Evolutionary conservation across 2,113 vertebrate species (phyloP), one percentile per base, ranked within the genome.

Genomic region (Tragelaphus imberbis): DNA sequence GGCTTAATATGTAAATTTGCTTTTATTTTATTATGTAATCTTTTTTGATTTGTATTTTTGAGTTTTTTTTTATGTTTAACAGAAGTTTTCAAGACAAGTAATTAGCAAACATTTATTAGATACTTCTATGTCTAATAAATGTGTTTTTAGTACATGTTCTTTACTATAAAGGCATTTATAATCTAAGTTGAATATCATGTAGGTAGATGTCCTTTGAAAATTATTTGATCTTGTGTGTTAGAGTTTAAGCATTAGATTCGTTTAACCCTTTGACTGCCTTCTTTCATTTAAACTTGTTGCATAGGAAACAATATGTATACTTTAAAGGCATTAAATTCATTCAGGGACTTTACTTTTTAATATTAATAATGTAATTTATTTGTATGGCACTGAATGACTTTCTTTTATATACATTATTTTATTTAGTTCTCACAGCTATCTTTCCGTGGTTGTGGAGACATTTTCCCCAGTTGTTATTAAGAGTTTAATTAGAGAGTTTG

Each of bases 1-100:
- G 25, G 33, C n/a, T 85, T n/a, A 40, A 0, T 75, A 13, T 53
- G 21, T 56, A 84, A 89, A 65, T 95, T 92, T 68, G 63, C n/a
- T n/a, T 90, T 85, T 40, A n/a, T 79, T 95, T 95, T 92, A 81
- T 93, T 93, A 58, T 59, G 40, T 84, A 58, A 49, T 91, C 27
- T 68, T 88, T 30, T 56, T 88, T 88, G 36, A 79, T 65, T 93
- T 80, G 16, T 95, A 86, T n/a, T 95, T 93, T 87, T 65, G 9
- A 75, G 33, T 1, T 44, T 44, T 44, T 44, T 44, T 44, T 91
- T 92, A n/a, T 88, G 71, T 85, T 88, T 86, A 95, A 63, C 27
- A 84, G 87, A 47, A 23, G 25, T 80, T 94, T 89, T 84, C 3
- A 36, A 91, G 77, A 56, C n/a, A 88, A 44, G 21, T 95, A 85